Evolutionary conservation across 1,140 invertebrate species (phyloP).

Genomic region (Xylocopa sonorina): DNA sequence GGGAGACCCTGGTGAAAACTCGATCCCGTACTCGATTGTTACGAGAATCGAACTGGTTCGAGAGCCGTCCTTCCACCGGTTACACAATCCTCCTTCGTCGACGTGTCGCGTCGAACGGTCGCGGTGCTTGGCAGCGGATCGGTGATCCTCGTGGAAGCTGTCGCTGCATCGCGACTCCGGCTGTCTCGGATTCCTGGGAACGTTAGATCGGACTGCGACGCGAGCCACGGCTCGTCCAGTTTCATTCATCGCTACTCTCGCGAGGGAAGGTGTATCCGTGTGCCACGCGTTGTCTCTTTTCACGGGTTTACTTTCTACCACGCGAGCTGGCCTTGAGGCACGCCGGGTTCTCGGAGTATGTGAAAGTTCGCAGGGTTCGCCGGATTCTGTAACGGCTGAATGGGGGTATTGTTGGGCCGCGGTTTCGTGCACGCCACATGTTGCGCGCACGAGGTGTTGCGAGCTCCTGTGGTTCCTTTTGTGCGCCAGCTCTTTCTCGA

Average conservation of each 20-base stretch:
- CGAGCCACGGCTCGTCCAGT: not conserved
- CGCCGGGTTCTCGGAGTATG: not conserved
- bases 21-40: conserved; percentile 69
- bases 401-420: not conserved
- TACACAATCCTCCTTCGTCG: conserved; percentile 56
- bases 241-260: not conserved
- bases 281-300: not conserved
- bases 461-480: not conserved
- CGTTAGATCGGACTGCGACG: not conserved
- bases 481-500: no score
- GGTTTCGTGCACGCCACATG: conserved; percentile 9
- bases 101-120: no score
- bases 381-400: conserved; percentile 1
- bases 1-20: conserved; percentile 63
- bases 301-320: conserved; percentile 12
- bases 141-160: conserved; percentile 13
- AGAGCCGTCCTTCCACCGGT: conserved; percentile 45
- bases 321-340: not conserved
- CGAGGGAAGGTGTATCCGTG: no score
- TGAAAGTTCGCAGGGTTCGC: not conserved
- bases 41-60: conserved; percentile 63
- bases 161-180: not conserved
- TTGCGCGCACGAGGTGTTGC: not conserved
- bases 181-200: conserved; percentile 50
- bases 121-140: not conserved